phyloP scores from a whole-genome alignment of 2,797 vertebrate genomes.

The Megalops cyprinoides region DNA sequence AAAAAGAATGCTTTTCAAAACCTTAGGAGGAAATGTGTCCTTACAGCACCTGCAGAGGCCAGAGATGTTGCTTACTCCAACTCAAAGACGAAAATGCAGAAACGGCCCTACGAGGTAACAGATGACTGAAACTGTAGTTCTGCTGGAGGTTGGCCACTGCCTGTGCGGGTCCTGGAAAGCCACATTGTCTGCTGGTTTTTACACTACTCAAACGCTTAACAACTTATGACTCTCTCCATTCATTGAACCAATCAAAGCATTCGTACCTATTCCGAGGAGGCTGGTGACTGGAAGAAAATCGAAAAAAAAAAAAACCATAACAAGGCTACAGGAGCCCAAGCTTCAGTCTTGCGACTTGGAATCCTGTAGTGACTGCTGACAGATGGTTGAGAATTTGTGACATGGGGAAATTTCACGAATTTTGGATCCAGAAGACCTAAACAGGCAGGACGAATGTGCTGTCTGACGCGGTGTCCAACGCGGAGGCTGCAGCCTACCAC shows the following conservation, averaged over 20 bases:
- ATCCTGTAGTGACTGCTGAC: too few relatives aligned
- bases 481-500: neutral
- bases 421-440: neutral
- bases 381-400: neutral
- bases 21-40: neutral
- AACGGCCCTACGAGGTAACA: too few relatives aligned
- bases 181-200: neutral
- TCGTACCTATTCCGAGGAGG: too few relatives aligned
- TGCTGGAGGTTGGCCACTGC: too few relatives aligned
- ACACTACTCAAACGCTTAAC: neutral
- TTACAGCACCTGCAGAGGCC: neutral
- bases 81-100: too few relatives aligned
- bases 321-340: neutral
- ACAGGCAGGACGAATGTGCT: neutral
- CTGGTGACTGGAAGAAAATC: too few relatives aligned
- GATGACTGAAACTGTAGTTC: too few relatives aligned
- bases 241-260: too few relatives aligned
- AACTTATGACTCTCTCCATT: neutral
- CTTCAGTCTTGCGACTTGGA: neutral
- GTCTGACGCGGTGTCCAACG: too few relatives aligned
- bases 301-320: neutral
- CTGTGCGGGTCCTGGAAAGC: neutral
- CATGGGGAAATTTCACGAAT: neutral
- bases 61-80: too few relatives aligned
- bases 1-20: neutral